These are phyloP conservation scores for Erpornis zantholeuca DNA, from an alignment of 2,113 vertebrate genomes.

Conservation along the genomic window DNA sequence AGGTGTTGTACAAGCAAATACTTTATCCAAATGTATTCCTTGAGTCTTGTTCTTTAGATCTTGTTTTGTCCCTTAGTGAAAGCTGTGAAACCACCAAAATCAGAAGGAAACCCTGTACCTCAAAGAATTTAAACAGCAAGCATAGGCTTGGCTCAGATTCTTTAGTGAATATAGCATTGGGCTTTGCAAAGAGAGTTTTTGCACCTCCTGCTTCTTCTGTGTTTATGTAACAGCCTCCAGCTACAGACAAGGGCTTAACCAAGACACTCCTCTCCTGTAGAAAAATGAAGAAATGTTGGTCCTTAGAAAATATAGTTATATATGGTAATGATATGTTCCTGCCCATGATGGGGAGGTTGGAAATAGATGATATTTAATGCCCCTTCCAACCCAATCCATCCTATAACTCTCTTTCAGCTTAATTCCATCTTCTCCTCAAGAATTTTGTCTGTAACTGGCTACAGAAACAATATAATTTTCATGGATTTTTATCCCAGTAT, in stretches of 20 bases:
- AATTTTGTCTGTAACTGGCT: neutral
- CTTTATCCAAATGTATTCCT: neutral
- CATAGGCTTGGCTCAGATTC: neutral
- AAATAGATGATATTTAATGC: neutral
- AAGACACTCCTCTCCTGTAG: neutral
- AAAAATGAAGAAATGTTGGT: neutral
- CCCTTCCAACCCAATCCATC: accelerated
- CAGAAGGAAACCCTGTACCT: neutral
- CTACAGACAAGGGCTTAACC: neutral
- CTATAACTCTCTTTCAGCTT: neutral
- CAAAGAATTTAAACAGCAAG: neutral
- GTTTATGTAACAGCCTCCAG: neutral
- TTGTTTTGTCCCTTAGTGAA: neutral
- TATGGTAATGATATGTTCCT: neutral
- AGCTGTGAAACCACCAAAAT: neutral
- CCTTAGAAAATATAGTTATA: neutral
- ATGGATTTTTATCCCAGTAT: neutral
- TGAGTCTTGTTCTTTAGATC: neutral
- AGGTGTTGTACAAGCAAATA: neutral
- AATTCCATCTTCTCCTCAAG: neutral
- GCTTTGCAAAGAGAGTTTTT: neutral
- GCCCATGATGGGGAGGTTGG: neutral
- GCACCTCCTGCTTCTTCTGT: neutral
- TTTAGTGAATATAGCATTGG: neutral
- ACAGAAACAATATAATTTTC: neutral